These are phyloP conservation scores for Lepidochrysops patricia DNA, from an alignment of 2,888 invertebrate species.

Conservation along the genomic window DNA sequence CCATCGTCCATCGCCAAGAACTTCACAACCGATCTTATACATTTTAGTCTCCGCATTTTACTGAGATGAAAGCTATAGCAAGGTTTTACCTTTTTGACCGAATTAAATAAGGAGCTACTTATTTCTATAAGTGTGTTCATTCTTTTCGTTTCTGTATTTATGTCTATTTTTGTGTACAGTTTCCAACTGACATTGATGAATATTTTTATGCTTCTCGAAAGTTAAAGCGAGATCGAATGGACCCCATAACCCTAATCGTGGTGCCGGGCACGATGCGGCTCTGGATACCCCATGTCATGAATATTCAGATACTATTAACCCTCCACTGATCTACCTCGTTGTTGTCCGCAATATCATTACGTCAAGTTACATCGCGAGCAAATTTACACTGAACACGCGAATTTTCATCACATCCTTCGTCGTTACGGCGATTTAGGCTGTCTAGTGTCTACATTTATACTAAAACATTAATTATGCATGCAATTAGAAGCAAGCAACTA, in stretches of 20 bases:
- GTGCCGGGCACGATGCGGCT: not conserved
- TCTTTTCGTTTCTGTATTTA: too few relatives aligned
- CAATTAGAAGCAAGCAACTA: not conserved
- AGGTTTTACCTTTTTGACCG: too few relatives aligned
- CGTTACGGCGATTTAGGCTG: not conserved
- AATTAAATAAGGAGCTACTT: too few relatives aligned
- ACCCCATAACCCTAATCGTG: not conserved
- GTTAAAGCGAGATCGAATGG: not conserved
- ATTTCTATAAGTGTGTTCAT: too few relatives aligned
- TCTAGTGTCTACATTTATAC: slow-evolving; percentile 13
- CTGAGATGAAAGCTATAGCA: too few relatives aligned
- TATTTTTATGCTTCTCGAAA: not conserved
- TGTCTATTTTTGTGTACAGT: too few relatives aligned
- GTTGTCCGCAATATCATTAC: not conserved
- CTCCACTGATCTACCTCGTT: too few relatives aligned
- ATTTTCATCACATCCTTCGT: not conserved
- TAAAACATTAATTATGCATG: not conserved
- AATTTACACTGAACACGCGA: not conserved
- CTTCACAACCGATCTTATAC: not conserved
- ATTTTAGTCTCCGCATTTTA: not conserved
- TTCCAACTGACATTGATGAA: not conserved
- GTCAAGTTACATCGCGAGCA: not conserved
- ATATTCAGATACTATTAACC: not conserved
- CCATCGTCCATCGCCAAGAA: not conserved
- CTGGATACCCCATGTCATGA: not conserved